Evolutionary conservation across 2,888 invertebrate genomes (phyloP), one percentile per base, ranked within the genome.

Genomic region (Leptopterna dolabrata): DNA sequence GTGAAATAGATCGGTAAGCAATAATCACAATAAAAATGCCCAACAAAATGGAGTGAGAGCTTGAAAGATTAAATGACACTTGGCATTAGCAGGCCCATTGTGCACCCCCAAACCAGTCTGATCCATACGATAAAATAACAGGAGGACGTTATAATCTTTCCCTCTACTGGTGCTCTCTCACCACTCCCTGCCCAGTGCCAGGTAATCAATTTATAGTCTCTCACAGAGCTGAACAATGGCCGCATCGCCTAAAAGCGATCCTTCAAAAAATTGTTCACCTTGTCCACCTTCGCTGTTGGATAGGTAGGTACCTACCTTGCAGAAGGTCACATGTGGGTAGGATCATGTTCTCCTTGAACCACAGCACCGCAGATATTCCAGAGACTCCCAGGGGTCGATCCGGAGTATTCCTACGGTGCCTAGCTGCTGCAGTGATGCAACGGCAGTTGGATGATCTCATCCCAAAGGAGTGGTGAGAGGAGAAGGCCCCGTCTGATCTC

Each of bases 281-380:
- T 76, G 73, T 76, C 73, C 73, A 76, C 73, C 41, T 76, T 41
- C 41, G 36, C 73, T 16, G 0, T 16, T 41, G 73, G 73, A 41
- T 63, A 63, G 4, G 36, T n/a, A n/a, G n/a, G n/a, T n/a, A n/a
- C n/a, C n/a, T n/a, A n/a, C 55, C 55, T 63, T 63, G 63, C 24
- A 63, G 63, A 81, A 81, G 81, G 81, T 81, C 81, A 30, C 55
- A 55, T 51, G 81, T 81, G 81, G 81, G 81, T 36, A 55, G 81
- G 47, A 81, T 81, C 81, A 81, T 11, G 81, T 55, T 81, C 81
- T 81, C 81, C 81, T 81, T 81, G 81, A 81, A 81, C 81, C 81
- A 81, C 55, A 51, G 81, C 55, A 30, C 41, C 55, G 81, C 51
- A 19, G 81, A 81, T 81, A 81, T 55, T 51, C n/a, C 36, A 36